Conservation (phyloP, 2,113 vertebrate genomes). For the Speoplatyrhinus poulsoni region DNA sequence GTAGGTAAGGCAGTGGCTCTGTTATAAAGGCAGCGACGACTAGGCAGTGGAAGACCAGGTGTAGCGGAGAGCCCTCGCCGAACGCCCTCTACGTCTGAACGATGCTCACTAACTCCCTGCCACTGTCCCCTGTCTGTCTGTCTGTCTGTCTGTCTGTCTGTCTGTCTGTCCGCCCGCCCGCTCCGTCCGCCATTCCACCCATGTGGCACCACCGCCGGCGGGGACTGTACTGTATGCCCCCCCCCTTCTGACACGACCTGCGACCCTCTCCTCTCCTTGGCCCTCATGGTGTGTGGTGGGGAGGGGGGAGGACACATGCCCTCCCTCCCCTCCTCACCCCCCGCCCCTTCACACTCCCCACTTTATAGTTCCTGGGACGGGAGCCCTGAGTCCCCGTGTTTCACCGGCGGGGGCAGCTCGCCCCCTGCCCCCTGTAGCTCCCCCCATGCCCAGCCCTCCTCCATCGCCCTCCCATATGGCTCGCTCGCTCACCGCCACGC, state of each 20-base stretch:
- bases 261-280: slow-evolving; percentile 53
- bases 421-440: slow-evolving; percentile 79
- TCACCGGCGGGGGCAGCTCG: slow-evolving; percentile 70
- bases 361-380: slow-evolving; percentile 73
- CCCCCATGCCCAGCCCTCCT: slow-evolving; percentile 75
- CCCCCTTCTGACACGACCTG: slow-evolving; percentile 45
- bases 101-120: slow-evolving; percentile 30
- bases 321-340: slow-evolving; percentile 41
- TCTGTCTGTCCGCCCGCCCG: slow-evolving; percentile 19
- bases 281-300: not conserved
- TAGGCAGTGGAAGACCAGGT: slow-evolving; percentile 25
- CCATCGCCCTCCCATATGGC: slow-evolving; percentile 71
- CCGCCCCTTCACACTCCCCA: slow-evolving; percentile 51
- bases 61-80: slow-evolving; percentile 34
- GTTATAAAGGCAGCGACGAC: slow-evolving; percentile 53
- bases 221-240: slow-evolving; percentile 53
- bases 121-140: slow-evolving; percentile 34
- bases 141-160: slow-evolving; percentile 10
- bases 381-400: slow-evolving; percentile 68
- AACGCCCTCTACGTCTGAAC: slow-evolving; percentile 33
- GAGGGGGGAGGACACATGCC: slow-evolving; percentile 8
- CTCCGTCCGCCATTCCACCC: slow-evolving; percentile 22
- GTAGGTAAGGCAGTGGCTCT: slow-evolving; percentile 8
- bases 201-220: slow-evolving; percentile 33
- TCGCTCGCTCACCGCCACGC: slow-evolving; percentile 75